phyloP scores from a whole-genome alignment of 2,113 vertebrate genomes.

The Tetrao urogallus region DNA sequence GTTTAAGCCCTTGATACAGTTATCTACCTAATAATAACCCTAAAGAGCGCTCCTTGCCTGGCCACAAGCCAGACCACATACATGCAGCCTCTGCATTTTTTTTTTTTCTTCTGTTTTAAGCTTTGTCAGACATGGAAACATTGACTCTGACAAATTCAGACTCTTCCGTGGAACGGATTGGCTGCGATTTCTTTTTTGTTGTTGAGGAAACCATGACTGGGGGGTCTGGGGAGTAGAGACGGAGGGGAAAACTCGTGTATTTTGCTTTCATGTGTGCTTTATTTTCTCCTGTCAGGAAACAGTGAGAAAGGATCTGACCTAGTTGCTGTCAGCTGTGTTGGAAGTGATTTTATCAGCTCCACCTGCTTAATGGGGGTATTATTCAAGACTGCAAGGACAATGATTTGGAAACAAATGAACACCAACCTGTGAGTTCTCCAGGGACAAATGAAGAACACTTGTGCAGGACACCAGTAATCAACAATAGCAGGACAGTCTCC shows the following conservation, averaged over 20 bases:
- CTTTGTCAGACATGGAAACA: slow-evolving; percentile 38
- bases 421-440: not conserved
- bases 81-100: not conserved
- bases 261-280: not conserved
- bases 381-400: slow-evolving; percentile 60
- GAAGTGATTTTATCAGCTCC: slow-evolving; percentile 44
- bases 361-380: slow-evolving; percentile 45
- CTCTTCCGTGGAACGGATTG: slow-evolving; percentile 27
- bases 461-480: not conserved
- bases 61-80: slow-evolving; percentile 61
- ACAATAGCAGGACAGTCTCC: not conserved
- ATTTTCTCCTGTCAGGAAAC: slow-evolving; percentile 56
- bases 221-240: not conserved
- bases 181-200: slow-evolving; percentile 9
- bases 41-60: slow-evolving; percentile 34
- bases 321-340: not conserved
- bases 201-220: slow-evolving; percentile 50
- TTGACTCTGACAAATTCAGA: slow-evolving; percentile 57
- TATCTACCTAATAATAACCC: slow-evolving; percentile 69
- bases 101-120: not conserved
- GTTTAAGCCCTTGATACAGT: slow-evolving; percentile 33
- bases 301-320: slow-evolving; percentile 40
- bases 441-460: not conserved
- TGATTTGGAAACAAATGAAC: slow-evolving; percentile 47
- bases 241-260: not conserved